Evolutionary conservation across 2,888 invertebrate species (phyloP).

Genomic region (Pycnomerus fuliginosus): DNA sequence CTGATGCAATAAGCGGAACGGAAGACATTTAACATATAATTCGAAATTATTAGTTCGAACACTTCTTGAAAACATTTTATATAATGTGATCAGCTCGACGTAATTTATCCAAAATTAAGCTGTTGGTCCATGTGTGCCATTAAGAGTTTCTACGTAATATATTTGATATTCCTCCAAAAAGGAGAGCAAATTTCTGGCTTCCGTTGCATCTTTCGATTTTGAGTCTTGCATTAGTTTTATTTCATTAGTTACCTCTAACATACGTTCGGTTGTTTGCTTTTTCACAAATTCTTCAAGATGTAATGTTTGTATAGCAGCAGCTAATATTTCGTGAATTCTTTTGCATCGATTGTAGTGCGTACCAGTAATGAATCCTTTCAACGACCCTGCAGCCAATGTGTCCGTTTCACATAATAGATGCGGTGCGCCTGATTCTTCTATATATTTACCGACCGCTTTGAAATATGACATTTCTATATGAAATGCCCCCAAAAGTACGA

Average conservation of each 20-base stretch:
- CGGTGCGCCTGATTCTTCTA: background rate
- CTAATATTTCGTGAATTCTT: background rate
- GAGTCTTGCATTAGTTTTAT: too few relatives aligned
- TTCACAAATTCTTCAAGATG: background rate
- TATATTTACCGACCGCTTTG: constrained; percentile 6
- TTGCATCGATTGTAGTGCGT: background rate
- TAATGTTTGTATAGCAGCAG: background rate
- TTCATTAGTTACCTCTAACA: too few relatives aligned
- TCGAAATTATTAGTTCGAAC: background rate
- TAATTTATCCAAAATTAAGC: background rate
- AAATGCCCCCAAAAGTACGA: constrained; percentile 3
- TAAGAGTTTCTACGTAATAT: background rate
- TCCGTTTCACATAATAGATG: background rate
- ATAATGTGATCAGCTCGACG: background rate
- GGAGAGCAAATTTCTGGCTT: background rate
- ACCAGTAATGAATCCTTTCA: background rate
- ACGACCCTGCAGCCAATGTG: background rate
- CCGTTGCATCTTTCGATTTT: too few relatives aligned
- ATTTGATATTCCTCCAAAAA: background rate
- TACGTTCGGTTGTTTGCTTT: background rate
- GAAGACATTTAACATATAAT: background rate
- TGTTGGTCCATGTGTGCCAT: background rate
- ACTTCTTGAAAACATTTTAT: background rate
- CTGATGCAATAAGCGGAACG: background rate
- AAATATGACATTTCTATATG: constrained; percentile 3